Base-by-base conservation (phyloP, 2,797 vertebrate species). In the Onychomys leucogaster region DNA sequence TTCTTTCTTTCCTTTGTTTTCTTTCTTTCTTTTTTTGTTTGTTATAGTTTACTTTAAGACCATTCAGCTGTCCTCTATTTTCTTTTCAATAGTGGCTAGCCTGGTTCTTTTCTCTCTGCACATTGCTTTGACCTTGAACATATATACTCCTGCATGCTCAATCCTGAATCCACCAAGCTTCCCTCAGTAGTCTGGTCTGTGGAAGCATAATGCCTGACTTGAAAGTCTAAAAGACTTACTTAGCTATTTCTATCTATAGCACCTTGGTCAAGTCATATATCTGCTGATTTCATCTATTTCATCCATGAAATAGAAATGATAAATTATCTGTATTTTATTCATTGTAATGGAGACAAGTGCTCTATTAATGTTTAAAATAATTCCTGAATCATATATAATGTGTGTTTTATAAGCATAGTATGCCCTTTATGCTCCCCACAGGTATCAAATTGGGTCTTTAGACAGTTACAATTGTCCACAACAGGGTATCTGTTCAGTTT, bases 391-490 rank as follows among this genome's bases (percentile, higher is more conserved):
- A 43, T 93, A 80, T n/a, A 57, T 91, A 83, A 21, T 46, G 43
- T 55, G 37, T 71, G 6, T 1, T n/a, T 92, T 80, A 21, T 11
- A 69, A 92, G 14, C 34, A 96, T 73, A 88, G 90, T 77, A 92
- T 37, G 2, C 14, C 27, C 23, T 21, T 59, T 69, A 57, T 21
- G 14, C 9, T 86, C 25, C 29, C 37, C 57, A 86, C 3, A 65
- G 43, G 59, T 65, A 17, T 90, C 46, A 71, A 43, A 41, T 81
- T 23, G 34, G 19, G 19, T 93, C 43, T 94, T 87, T 37, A 90
- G 69, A 34, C 63, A 91, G 75, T 86, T 91, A 21, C 52, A 69
- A 9, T 90, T 87, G 71, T 93, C 46, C 27, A 65, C 67, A 93
- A 3, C 21, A 91, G 25, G 87, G 37, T 87, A 1, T 73, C 8